Base-by-base conservation (phyloP, 2,797 vertebrate species). In the Lacerta agilis region DNA sequence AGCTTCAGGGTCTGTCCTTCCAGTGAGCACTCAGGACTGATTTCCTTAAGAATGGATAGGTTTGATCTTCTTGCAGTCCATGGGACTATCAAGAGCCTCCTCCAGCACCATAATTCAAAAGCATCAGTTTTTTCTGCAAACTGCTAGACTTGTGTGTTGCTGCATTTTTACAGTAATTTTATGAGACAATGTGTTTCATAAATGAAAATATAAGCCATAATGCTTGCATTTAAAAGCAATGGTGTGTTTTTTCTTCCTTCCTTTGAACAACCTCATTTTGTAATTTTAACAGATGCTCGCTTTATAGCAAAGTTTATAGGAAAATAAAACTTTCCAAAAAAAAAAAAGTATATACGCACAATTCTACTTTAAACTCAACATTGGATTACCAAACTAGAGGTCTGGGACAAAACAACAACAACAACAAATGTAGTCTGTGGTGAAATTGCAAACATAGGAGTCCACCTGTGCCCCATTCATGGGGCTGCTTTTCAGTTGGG, bases 131-230 rank as follows among this genome's bases (percentile, higher is more conserved):
- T 33, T 33, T 33, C 33, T 33, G 33, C 33, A 33, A 33, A 33
- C 71, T 49, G n/a, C 55, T 82, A 76, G 23, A 13, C 20, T 75
- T 87, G 67, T 73, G 49, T 41, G 45, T 55, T 69, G 18, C 38
- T n/a, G 3, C 38, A 81, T 20, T 17, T 85, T 91, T 88, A 25
- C n/a, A 88, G 64, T 92, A 66, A 79, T 91, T 85, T 1, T 93
- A 29, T 86, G 91, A 86, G 13, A 43, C 0, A 2, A 15, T 41
- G 45, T 38, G 18, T 15, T 67, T 86, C 79, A 55, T 41, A 79
- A n/a, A 86, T 20, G 38, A 77, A 87, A 92, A 89, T 91, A 66
- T 79, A 86, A 77, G 86, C 55, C 64, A 45, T 29, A 79, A 45
- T 29, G 45, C 67, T 38, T 27, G 8, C 23, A 79, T 83, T 43